Evolutionary conservation across 2,888 invertebrate species (phyloP), one percentile per base, ranked within the genome.

Genomic region (Drosophila neotestacea): DNA sequence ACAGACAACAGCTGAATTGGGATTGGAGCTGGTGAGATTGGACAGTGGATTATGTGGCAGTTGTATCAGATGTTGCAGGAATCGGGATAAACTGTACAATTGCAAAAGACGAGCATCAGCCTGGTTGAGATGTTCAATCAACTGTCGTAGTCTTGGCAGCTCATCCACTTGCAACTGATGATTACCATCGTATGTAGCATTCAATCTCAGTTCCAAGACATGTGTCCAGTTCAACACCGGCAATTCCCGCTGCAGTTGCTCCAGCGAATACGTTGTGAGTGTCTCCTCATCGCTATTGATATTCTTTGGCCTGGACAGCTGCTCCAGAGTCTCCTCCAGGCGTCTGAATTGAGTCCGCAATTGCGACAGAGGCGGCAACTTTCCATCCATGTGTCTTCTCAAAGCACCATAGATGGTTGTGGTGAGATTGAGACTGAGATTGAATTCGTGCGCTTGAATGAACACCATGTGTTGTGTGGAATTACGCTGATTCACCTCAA

Each of bases 41-140:
- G 63, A 48, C 10, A 88, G 11, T 0, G 80, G 88, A 55, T 81
- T 85, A 56, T 90, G 86, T 0, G 81, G 83, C 47, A 83, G 71
- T 10, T 71, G 62, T 6, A 79, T 55, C 11, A 91, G 48, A 22
- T 90, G 80, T 22, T 84, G 78, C 4, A 91, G 69, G 7, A 90
- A 90, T 0, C 88, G 77, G 0, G 90, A 77, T 44, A 86, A 28
- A 7, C 88, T 80, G 58, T 91, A 91, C 6, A 90, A 59, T 6
- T 77, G 77, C 10, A 90, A 44, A 6, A 85, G 62, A 0, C 67
- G 66, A 0, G 60, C 44, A 22, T 90, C 79, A 0, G 69, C 51
- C 0, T 42, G 51, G 32, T 90, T 85, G 0, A 91, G 72, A 4
- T 77, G 81, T 0, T 30, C n/a, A 9, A 79, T 74, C 4, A 89